Conservation (phyloP, 1,140 invertebrate species). For the Drepana arcuata region DNA sequence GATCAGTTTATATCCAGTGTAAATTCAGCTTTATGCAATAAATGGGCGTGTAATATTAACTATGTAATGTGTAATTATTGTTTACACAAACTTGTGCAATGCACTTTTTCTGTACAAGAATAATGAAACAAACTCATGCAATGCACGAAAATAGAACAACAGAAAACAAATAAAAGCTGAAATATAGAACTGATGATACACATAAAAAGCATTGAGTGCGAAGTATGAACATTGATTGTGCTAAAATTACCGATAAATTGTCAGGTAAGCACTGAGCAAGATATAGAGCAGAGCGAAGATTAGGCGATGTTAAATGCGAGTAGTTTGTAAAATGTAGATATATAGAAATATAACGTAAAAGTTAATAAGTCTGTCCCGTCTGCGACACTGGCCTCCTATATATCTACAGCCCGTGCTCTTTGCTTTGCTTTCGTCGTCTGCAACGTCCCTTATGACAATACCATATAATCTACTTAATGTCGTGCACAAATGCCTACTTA, state of each 20-base stretch:
- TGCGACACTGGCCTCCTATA: slow-evolving; percentile 24
- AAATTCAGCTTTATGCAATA: no score
- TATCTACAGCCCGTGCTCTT: slow-evolving; percentile 45
- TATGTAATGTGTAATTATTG: no score
- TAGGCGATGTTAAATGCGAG: slow-evolving; percentile 69
- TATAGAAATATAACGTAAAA: slow-evolving; percentile 16
- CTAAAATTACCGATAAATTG: slow-evolving; percentile 28
- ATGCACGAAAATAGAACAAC: no score
- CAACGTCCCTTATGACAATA: slow-evolving; percentile 3
- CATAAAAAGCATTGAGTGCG: slow-evolving; percentile 24
- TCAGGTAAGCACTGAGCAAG: slow-evolving; percentile 52
- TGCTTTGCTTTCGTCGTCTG: slow-evolving; percentile 28
- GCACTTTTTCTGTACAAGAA: no score
- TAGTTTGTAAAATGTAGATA: slow-evolving; percentile 36
- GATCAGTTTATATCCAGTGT: no score
- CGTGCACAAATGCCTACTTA: slow-evolving; percentile 44
- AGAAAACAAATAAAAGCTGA: no score
- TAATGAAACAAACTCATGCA: slow-evolving; percentile 19
- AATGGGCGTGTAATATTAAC: no score
- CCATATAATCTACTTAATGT: slow-evolving; percentile 15
- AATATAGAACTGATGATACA: slow-evolving; percentile 13
- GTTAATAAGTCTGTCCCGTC: slow-evolving; percentile 34
- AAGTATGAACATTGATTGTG: no score
- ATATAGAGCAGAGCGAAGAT: slow-evolving; percentile 60
- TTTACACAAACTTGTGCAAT: slow-evolving; percentile 25